Evolutionary conservation across 2,797 vertebrate species (phyloP).

Genomic region (Spatula clypeata): DNA sequence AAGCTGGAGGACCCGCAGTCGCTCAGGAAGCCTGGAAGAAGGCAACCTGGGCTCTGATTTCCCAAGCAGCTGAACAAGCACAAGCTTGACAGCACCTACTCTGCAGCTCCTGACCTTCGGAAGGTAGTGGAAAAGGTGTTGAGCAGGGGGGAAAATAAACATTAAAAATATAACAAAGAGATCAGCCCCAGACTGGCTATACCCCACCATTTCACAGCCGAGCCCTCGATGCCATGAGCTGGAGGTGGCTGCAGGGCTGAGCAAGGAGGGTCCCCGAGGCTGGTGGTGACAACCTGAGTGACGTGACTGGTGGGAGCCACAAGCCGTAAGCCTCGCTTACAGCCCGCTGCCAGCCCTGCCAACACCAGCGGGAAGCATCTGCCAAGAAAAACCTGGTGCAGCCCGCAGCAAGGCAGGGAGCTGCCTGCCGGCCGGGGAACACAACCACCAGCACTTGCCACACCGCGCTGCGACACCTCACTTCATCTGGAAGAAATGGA

Average conservation of each 20-base stretch:
- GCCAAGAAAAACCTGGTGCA: neutral
- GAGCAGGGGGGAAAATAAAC: accelerated
- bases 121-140: neutral
- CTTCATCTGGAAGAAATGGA: neutral
- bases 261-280: slow-evolving; percentile 8
- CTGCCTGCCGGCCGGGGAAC: neutral
- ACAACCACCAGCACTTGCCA: accelerated
- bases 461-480: neutral
- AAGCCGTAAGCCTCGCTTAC: neutral
- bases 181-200: neutral
- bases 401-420: neutral
- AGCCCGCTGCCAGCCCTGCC: neutral
- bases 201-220: neutral
- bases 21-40: slow-evolving; percentile 2
- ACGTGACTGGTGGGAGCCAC: neutral
- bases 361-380: neutral
- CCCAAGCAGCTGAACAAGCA: slow-evolving; percentile 52
- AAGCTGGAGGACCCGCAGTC: neutral
- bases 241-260: neutral
- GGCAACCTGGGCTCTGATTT: slow-evolving; percentile 35
- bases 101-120: neutral
- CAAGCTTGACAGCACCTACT: slow-evolving; percentile 31
- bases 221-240: neutral
- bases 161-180: neutral
- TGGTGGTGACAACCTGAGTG: neutral